Evolutionary conservation across 1,140 invertebrate genomes (phyloP).

Genomic region (Aleiodes sp.): DNA sequence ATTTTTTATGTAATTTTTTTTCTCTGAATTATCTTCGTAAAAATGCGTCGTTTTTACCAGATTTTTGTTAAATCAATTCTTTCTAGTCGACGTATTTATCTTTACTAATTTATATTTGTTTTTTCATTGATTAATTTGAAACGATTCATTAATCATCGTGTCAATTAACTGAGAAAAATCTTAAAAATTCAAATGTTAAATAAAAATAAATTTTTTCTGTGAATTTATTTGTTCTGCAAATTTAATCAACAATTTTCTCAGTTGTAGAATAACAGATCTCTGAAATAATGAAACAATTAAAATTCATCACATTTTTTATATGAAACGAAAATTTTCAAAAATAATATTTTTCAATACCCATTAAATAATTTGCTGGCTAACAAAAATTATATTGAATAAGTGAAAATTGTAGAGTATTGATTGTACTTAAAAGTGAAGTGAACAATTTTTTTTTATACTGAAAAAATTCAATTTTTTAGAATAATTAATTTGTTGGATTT

Average conservation of each 20-base stretch:
- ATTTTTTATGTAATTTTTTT: neutral
- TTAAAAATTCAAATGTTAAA: neutral
- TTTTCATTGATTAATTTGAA: no score
- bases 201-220: neutral
- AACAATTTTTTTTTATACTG: no score
- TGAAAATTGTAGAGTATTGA: constrained; percentile 2
- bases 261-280: neutral
- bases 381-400: neutral
- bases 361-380: neutral
- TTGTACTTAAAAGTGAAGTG: constrained; percentile 23
- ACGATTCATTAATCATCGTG: constrained; percentile 3
- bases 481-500: no score
- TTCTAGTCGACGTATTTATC: constrained; percentile 16
- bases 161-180: constrained; percentile 3
- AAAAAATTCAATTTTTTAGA: no score
- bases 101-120: neutral
- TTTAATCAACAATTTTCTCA: neutral
- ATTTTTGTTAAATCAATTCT: constrained; percentile 5
- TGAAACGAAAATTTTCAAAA: neutral
- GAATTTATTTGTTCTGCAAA: neutral
- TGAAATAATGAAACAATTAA: neutral
- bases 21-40: neutral
- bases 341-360: neutral
- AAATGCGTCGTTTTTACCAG: neutral
- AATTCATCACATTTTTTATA: constrained; percentile 10